Percentiles rank a stretch among this genome's conserved stretches.
Evolutionary conservation across 1,140 invertebrate species (phyloP).

Genomic region (Maniola jurtina): DNA sequence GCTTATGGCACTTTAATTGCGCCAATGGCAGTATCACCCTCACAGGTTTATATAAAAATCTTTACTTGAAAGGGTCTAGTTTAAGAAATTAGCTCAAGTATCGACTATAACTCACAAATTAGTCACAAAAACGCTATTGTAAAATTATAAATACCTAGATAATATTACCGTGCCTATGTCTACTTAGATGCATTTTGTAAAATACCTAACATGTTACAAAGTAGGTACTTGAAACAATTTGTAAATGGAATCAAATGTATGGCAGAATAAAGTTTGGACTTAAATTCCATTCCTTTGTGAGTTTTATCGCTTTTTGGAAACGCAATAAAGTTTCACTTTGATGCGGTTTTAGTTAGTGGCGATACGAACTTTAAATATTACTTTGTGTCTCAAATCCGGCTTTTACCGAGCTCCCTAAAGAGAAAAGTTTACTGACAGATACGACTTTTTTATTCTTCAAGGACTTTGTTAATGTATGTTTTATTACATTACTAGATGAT

Average conservation of each 20-base stretch:
- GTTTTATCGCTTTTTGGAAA: conserved; percentile 15
- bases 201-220: too few relatives aligned
- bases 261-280: not conserved
- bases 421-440: conserved; percentile 3
- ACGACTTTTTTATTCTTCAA: not conserved
- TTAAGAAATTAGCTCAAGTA: too few relatives aligned
- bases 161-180: too few relatives aligned
- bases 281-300: conserved; percentile 3
- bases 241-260: not conserved
- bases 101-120: too few relatives aligned
- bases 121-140: too few relatives aligned
- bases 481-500: not conserved
- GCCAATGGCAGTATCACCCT: too few relatives aligned
- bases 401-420: conserved; percentile 6
- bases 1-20: too few relatives aligned
- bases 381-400: conserved; percentile 11
- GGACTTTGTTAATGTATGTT: not conserved
- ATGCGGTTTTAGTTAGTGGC: conserved; percentile 16
- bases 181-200: too few relatives aligned
- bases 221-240: not conserved
- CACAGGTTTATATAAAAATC: too few relatives aligned
- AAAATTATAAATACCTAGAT: too few relatives aligned
- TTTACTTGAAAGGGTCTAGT: too few relatives aligned
- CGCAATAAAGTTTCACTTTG: conserved; percentile 20
- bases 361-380: conserved; percentile 15